phyloP scores from a whole-genome alignment of 1,140 invertebrate genomes.

The Mya arenaria region DNA sequence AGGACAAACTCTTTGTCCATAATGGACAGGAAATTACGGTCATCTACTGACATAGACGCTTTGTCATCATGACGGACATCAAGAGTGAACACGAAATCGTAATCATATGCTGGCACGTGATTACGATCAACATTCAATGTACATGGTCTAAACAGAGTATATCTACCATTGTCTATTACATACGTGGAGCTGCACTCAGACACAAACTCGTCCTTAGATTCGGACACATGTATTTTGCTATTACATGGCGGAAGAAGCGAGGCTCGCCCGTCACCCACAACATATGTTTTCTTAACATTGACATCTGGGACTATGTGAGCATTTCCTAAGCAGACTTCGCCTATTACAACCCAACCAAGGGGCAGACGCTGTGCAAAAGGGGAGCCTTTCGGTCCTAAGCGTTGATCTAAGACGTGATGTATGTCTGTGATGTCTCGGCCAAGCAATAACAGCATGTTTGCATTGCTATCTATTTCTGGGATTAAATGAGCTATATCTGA shows the following conservation, averaged over 20 bases:
- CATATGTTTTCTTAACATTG: constrained; percentile 37
- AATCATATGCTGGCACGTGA: neutral
- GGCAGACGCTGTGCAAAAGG: constrained; percentile 3
- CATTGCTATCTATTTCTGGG: constrained; percentile 16
- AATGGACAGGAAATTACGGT: neutral
- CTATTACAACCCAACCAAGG: constrained; percentile 12
- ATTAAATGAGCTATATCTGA: constrained; percentile 5
- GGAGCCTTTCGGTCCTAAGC: constrained; percentile 35
- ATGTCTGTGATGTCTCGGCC: constrained; percentile 56
- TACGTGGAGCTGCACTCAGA: neutral
- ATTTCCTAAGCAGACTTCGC: constrained; percentile 26
- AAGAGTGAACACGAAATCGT: constrained; percentile 16
- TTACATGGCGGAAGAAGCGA: constrained; percentile 37
- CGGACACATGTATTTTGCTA: constrained; percentile 21
- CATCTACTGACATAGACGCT: constrained; percentile 19
- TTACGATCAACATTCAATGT: neutral
- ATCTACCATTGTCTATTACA: constrained; percentile 19
- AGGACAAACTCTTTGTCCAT: constrained; percentile 46
- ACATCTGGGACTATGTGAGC: neutral
- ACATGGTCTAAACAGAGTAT: constrained; percentile 22
- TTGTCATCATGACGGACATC: constrained; percentile 22
- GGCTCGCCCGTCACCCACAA: constrained; percentile 32
- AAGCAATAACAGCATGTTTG: constrained; percentile 35
- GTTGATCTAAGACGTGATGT: constrained; percentile 54
- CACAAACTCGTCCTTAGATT: neutral